These are phyloP conservation scores for Penelope pileata DNA, from an alignment of 2,113 vertebrate genomes.

Conservation along the genomic window DNA sequence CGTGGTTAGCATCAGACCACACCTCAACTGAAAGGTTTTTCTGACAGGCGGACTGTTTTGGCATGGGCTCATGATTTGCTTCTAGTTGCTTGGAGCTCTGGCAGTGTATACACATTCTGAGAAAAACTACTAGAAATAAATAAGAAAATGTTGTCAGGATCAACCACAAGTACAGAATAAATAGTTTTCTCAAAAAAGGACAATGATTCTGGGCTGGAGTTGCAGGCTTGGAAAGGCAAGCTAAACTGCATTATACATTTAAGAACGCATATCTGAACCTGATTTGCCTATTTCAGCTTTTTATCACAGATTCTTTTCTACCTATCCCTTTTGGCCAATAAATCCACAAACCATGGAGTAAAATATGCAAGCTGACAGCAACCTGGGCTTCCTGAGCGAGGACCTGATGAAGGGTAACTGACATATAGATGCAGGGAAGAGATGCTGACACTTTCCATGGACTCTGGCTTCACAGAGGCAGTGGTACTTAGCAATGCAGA, in stretches of 20 bases:
- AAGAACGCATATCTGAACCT: background rate
- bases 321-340: background rate
- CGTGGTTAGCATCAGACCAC: background rate
- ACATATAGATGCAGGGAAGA: background rate
- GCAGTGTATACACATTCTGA: background rate
- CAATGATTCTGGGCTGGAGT: background rate
- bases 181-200: background rate
- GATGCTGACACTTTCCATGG: background rate
- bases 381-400: background rate
- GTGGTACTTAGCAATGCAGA: background rate
- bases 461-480: background rate
- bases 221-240: background rate
- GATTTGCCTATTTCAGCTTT: background rate
- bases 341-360: background rate
- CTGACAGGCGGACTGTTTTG: background rate
- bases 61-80: background rate
- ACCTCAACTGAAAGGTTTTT: background rate
- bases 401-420: background rate
- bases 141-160: background rate
- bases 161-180: background rate
- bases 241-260: background rate
- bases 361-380: background rate
- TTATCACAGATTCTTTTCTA: background rate
- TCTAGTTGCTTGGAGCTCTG: background rate
- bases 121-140: background rate